Conservation (phyloP, 1,140 invertebrate genomes). For the Lepidurus apus region DNA sequence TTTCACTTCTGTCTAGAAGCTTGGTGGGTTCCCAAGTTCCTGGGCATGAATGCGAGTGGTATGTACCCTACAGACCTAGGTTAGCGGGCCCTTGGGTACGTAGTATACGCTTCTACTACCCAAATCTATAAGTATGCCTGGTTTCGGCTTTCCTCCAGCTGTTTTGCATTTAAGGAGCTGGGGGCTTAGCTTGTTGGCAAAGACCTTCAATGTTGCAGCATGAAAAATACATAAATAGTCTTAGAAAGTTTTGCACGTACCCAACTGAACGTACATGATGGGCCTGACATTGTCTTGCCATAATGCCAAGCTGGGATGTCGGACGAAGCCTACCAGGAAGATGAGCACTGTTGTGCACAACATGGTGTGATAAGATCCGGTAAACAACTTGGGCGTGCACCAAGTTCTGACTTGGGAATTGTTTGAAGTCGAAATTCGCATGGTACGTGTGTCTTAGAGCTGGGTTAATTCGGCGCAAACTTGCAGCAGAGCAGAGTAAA, state of each 20-base stretch:
- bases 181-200: neutral
- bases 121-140: neutral
- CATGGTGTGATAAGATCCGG: constrained; percentile 7
- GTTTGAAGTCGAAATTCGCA: neutral
- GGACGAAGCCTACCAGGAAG: constrained; percentile 3
- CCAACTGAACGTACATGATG: neutral
- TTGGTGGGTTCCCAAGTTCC: too few species aligned
- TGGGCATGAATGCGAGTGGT: too few species aligned
- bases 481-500: neutral
- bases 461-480: neutral
- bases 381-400: neutral
- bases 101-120: too few species aligned
- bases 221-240: neutral
- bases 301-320: neutral
- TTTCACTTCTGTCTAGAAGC: neutral
- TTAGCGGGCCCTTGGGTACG: too few species aligned
- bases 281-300: neutral
- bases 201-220: neutral
- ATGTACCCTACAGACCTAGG: too few species aligned
- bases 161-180: neutral
- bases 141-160: neutral
- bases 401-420: neutral
- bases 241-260: neutral
- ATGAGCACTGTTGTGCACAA: constrained; percentile 4
- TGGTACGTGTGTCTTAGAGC: neutral